Evolutionary conservation across 2,888 invertebrate species (phyloP).

Genomic region (Pimpla rufipes): DNA sequence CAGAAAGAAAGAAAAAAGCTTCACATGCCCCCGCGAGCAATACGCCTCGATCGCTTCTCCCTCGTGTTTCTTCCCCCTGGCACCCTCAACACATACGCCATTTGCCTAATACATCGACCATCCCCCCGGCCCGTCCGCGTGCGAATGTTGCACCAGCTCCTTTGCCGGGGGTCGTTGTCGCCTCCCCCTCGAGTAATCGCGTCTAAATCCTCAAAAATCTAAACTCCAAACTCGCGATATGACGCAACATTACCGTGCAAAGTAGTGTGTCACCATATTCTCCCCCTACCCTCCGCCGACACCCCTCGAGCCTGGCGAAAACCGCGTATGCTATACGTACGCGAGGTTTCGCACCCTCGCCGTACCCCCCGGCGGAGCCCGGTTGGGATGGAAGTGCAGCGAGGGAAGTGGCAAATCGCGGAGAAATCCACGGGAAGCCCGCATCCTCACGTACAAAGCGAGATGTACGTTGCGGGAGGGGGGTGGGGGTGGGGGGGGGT

Average conservation of each 20-base stretch:
- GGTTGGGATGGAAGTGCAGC: background rate
- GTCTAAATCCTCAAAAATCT: conserved; percentile 15
- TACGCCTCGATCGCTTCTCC: conserved; percentile 6
- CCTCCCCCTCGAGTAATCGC: background rate
- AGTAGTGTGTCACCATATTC: background rate
- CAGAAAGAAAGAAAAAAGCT: conserved; percentile 8
- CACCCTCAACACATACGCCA: conserved; percentile 16
- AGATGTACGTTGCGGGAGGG: background rate
- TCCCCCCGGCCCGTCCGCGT: too few species aligned
- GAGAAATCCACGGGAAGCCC: conserved; percentile 18
- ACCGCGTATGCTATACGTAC: background rate
- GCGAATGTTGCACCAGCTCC: background rate
- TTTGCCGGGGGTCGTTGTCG: background rate
- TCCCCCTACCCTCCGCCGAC: background rate
- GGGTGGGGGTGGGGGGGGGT: background rate
- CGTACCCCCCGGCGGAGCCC: background rate
- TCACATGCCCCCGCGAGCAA: background rate
- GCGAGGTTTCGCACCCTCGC: conserved; percentile 44
- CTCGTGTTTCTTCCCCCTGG: background rate
- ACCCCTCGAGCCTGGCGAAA: background rate
- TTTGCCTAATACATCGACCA: conserved; percentile 13
- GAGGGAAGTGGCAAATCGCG: conserved; percentile 31
- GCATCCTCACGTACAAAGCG: conserved; percentile 42
- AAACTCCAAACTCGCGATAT: conserved; percentile 19
- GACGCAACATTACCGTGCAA: conserved; percentile 22